Evolutionary conservation across 1,140 invertebrate species (phyloP).

Genomic region (Ceratitis capitata): DNA sequence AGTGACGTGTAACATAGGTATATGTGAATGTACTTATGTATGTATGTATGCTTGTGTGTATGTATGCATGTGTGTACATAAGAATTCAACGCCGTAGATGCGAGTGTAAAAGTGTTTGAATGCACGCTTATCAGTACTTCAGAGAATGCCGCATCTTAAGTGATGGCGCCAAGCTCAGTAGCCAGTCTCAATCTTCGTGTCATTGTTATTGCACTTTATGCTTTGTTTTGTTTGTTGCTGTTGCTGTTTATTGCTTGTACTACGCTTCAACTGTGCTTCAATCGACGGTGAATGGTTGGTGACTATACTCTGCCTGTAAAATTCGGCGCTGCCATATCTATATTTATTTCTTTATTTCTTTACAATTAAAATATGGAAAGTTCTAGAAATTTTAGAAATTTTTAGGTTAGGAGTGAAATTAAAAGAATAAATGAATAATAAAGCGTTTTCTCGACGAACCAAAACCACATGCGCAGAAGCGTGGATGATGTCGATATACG

Average conservation of each 20-base stretch:
- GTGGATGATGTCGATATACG: no score
- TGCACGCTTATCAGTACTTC: slow-evolving; percentile 62
- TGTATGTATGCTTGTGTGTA: not conserved
- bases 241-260: not conserved
- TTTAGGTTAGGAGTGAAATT: no score
- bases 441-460: no score
- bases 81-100: not conserved
- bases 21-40: not conserved
- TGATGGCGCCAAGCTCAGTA: slow-evolving; percentile 61
- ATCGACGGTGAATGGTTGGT: no score
- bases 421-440: no score
- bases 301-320: no score
- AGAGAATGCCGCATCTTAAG: slow-evolving; percentile 64
- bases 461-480: no score
- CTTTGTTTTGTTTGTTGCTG: not conserved
- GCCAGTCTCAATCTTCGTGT: slow-evolving; percentile 18
- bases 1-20: not conserved
- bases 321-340: not conserved
- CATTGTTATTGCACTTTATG: not conserved
- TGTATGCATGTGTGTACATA: not conserved
- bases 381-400: no score
- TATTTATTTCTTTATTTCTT: no score
- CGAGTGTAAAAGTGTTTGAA: slow-evolving; percentile 11
- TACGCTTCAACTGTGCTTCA: not conserved
- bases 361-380: no score